phyloP scores from a whole-genome alignment of 2,113 vertebrate species.

The Heterochromis multidens region DNA sequence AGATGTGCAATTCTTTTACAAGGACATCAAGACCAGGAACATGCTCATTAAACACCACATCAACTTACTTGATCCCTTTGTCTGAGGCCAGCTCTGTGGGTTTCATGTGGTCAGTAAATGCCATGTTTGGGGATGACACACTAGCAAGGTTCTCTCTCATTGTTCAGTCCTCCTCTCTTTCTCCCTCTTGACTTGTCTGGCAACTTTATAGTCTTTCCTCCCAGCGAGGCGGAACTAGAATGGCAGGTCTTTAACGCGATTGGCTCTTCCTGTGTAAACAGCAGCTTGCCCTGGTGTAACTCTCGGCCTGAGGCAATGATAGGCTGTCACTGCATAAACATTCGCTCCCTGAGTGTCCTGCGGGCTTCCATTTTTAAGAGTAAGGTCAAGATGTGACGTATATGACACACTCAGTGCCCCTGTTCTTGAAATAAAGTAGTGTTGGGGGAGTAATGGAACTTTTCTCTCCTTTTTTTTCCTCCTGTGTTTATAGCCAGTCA shows the following conservation, averaged over 20 bases:
- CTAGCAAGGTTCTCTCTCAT: conserved; percentile 37
- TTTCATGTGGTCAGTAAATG: conserved; percentile 14
- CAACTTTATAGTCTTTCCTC: conserved; percentile 56
- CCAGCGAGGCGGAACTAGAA: neutral
- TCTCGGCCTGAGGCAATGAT: conserved; percentile 10
- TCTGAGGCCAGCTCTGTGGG: conserved; percentile 22
- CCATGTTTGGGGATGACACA: conserved; percentile 27
- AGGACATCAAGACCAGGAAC: neutral
- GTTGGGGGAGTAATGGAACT: neutral
- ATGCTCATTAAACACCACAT: neutral
- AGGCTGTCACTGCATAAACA: conserved; percentile 40
- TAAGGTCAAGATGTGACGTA: conserved; percentile 46
- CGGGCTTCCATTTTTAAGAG: conserved; percentile 28
- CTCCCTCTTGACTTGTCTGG: conserved; percentile 39
- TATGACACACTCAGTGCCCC: neutral
- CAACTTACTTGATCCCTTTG: conserved; percentile 51
- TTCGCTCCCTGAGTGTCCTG: conserved; percentile 1
- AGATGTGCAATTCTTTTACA: neutral
- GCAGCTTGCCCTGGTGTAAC: conserved; percentile 4
- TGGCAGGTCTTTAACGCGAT: conserved; percentile 9
- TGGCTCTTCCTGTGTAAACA: conserved; percentile 53
- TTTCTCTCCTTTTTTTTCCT: neutral
- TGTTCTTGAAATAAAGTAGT: conserved; percentile 1
- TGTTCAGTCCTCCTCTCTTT: neutral
- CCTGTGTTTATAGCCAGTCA: neutral